phyloP scores from a whole-genome alignment of 2,113 vertebrate genomes.

The Amia ocellicauda region DNA sequence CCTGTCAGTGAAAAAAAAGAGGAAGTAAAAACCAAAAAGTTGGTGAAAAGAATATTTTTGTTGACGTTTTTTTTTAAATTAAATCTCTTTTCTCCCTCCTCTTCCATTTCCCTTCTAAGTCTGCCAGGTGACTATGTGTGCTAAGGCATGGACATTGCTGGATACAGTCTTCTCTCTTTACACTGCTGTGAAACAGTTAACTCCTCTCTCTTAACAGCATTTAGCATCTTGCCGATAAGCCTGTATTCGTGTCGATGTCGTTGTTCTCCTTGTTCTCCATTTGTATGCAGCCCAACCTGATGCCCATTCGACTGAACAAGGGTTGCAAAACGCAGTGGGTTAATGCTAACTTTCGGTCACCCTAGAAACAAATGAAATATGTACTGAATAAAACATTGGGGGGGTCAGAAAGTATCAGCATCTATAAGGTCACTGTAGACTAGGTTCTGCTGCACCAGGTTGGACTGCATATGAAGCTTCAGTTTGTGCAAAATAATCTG shows the following conservation, averaged over 20 bases:
- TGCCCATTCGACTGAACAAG: not conserved
- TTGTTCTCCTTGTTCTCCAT: not conserved
- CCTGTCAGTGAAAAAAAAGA: conserved; percentile 86
- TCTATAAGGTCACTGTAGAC: too few relatives aligned
- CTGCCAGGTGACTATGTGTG: conserved; percentile 23
- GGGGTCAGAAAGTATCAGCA: too few relatives aligned
- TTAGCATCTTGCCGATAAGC: conserved; percentile 32
- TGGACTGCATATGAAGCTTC: not conserved
- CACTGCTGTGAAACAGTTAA: conserved; percentile 1
- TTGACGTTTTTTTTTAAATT: too few relatives aligned
- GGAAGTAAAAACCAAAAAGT: conserved; percentile 90
- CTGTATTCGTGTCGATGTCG: too few relatives aligned
- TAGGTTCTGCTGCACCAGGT: not conserved
- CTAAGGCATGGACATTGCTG: conserved; percentile 48
- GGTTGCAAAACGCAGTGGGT: too few relatives aligned
- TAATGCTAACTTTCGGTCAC: conserved; percentile 7
- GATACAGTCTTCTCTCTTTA: conserved; percentile 17
- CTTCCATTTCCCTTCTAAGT: conserved; percentile 33
- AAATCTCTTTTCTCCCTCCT: conserved; percentile 33
- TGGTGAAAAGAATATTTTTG: conserved; percentile 76
- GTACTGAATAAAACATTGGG: too few relatives aligned
- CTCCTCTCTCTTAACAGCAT: conserved; percentile 29
- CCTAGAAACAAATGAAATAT: conserved; percentile 14
- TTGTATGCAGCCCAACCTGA: conserved; percentile 16
- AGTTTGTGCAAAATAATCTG: too few relatives aligned